Conservation (phyloP, 2,888 invertebrate genomes). For the Nomada fabriciana region DNA sequence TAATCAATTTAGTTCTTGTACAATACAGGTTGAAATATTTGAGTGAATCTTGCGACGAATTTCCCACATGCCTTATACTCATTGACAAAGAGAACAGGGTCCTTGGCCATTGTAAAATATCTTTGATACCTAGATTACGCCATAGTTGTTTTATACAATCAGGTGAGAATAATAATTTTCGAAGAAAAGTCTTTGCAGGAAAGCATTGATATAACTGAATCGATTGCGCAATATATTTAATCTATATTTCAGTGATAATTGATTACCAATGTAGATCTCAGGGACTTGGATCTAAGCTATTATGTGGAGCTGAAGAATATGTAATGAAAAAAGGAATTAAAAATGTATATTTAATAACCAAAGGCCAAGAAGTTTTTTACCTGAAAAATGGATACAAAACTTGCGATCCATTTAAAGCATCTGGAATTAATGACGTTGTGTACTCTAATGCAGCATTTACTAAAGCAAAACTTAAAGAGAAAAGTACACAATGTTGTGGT, state of each 20-base stretch:
- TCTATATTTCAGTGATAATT: slow-evolving; percentile 88
- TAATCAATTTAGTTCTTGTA: slow-evolving; percentile 6
- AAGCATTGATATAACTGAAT: background rate
- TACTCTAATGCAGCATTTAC: slow-evolving; percentile 53
- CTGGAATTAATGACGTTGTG: slow-evolving; percentile 84
- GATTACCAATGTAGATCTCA: slow-evolving; percentile 89
- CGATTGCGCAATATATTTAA: background rate
- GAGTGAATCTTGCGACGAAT: slow-evolving; percentile 89
- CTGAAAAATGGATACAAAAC: slow-evolving; percentile 89
- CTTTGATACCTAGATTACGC: slow-evolving; percentile 89
- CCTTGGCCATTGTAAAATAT: slow-evolving; percentile 93
- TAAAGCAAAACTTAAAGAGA: slow-evolving; percentile 60
- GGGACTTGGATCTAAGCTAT: slow-evolving; percentile 91
- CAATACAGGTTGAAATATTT: slow-evolving; percentile 88
- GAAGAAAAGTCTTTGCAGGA: background rate
- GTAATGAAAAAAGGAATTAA: slow-evolving; percentile 87
- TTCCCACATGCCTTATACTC: slow-evolving; percentile 90
- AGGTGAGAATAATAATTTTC: slow-evolving; percentile 77
- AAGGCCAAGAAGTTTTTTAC: slow-evolving; percentile 91
- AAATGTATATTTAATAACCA: slow-evolving; percentile 89
- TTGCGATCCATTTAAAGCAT: slow-evolving; percentile 89
- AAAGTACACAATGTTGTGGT: slow-evolving; percentile 66
- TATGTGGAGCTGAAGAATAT: slow-evolving; percentile 91
- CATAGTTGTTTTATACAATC: slow-evolving; percentile 93
- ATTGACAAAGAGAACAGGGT: slow-evolving; percentile 86